Evolutionary conservation across 2,888 invertebrate genomes (phyloP), one percentile per base, ranked within the genome.

Genomic region (Eristalinus aeneus): DNA sequence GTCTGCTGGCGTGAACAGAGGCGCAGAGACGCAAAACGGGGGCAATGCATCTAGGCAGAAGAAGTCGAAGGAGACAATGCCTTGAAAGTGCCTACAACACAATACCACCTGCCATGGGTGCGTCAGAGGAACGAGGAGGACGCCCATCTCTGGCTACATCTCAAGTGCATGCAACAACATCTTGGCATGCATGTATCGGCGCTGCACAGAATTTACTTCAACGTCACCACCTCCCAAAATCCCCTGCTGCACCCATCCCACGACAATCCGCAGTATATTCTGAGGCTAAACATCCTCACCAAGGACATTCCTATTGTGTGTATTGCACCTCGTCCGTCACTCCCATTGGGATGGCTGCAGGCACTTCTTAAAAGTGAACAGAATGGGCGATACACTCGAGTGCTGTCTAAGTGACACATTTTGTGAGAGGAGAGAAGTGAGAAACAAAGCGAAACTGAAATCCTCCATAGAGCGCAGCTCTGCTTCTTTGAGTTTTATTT

Each of bases 401-500:
- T 72, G 63, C 63, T 85, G 84, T 80, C 84, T 85, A 80, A 81
- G 84, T 85, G 80, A 85, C 84, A 85, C 84, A 85, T 85, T 85
- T 85, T 80, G 80, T 85, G 56, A 76, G 58, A 11, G 54, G 67
- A 20, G 56, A 67, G 56, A 71, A 71, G 54, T 56, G 79, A 54
- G 65, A 80, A 80, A 84, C 79, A 84, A 80, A 72, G 80, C 71
- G 23, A 68, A 80, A 56, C 75, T 85, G 71, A 71, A 84, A 80
- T 75, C 74, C 69, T 84, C 36, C 20, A 63, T 54, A 68, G 22
- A 63, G 22, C 27, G 27, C 68, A 54, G 63, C 61, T 63, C 23
- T 58, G 60, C 36, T 81, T 67, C 71, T 61, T 20, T 27, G 54
- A 60, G 31, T 67, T 53, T 60, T 63, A 20, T 54, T 68, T 34